Evolutionary conservation across 2,888 invertebrate species (phyloP), one percentile per base, ranked within the genome.

Genomic region (Rosalia funebris): DNA sequence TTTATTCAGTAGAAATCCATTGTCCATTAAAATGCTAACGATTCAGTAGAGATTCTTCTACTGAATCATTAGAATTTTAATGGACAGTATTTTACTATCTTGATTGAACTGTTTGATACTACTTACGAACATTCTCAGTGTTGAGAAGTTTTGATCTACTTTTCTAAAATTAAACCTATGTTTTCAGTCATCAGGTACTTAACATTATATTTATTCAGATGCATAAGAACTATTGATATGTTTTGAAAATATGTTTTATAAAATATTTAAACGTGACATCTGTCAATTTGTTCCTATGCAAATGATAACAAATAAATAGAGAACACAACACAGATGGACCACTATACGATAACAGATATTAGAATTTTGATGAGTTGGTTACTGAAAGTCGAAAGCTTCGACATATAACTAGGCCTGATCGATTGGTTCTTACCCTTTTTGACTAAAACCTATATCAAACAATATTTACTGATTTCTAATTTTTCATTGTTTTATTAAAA

Each of bases 171-270:
- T 25, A 25, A 2, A 34, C 10, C 34, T 34, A 34, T n/a, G 34
- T 41, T 16, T 36, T 60, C 54, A 60, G 54, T 60, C 54, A 55
- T 55, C 60, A 60, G 54, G 54, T 54, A 55, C 55, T 60, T 39
- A 60, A 55, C 15, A 45, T 32, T 50, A 50, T 36, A 41, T 20
- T 17, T 34, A 25, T 48, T 48, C 59, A 54, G 42, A 54, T 55
- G 50, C 56, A 36, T 39, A 45, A 45, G 25, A 52, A 31, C 45
- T 56, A 32, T 11, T 60, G 56, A 60, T 60, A 56, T 60, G 60
- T 60, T 19, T 44, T 11, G 19, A 53, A 11, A 19, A 17, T 37
- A 17, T 47, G 10, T 31, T 34, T 47, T 31, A 34, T 34, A n/a
- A 34, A 9, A n/a, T 34, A 10, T 34, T n/a, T 11, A n/a, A 25